phyloP scores from a whole-genome alignment of 1,140 invertebrate species.

The Drosophila sulfurigaster region DNA sequence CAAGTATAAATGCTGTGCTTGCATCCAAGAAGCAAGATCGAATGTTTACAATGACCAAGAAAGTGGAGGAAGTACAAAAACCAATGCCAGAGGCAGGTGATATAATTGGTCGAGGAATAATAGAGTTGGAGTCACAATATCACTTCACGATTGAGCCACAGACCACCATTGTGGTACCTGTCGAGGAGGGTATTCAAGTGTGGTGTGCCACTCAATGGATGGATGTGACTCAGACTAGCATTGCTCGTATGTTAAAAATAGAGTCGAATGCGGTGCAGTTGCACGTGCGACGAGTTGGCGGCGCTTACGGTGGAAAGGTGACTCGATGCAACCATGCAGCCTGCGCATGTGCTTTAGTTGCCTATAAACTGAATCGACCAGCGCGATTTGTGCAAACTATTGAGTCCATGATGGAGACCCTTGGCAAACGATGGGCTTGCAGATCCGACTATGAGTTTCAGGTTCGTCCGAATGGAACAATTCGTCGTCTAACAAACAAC shows the following conservation, averaged over 20 bases:
- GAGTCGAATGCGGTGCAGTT: conserved; percentile 87
- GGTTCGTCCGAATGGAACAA: conserved; percentile 88
- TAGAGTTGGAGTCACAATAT: conserved; percentile 82
- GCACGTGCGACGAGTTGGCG: conserved; percentile 88
- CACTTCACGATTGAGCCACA: conserved; percentile 89
- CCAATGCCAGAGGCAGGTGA: conserved; percentile 39
- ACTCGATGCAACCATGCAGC: conserved; percentile 86
- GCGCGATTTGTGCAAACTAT: conserved; percentile 88
- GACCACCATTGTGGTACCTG: conserved; percentile 86
- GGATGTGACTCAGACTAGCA: conserved; percentile 87
- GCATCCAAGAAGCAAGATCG: conserved; percentile 88
- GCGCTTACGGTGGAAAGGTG: conserved; percentile 90
- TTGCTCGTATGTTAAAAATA: conserved; percentile 87
- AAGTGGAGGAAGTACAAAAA: conserved; percentile 88
- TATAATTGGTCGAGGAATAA: conserved; percentile 60
- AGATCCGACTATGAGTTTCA: conserved; percentile 87
- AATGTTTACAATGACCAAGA: conserved; percentile 87
- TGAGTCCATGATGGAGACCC: conserved; percentile 88
- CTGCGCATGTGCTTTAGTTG: conserved; percentile 88
- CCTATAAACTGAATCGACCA: conserved; percentile 87
- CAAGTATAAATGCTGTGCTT: conserved; percentile 85
- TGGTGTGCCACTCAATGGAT: conserved; percentile 89
- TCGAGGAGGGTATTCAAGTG: conserved; percentile 88
- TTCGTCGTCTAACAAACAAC: conserved; percentile 88
- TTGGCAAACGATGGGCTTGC: conserved; percentile 88